Base-by-base conservation (phyloP, 2,113 vertebrate species). In the Falcunculus frontatus region DNA sequence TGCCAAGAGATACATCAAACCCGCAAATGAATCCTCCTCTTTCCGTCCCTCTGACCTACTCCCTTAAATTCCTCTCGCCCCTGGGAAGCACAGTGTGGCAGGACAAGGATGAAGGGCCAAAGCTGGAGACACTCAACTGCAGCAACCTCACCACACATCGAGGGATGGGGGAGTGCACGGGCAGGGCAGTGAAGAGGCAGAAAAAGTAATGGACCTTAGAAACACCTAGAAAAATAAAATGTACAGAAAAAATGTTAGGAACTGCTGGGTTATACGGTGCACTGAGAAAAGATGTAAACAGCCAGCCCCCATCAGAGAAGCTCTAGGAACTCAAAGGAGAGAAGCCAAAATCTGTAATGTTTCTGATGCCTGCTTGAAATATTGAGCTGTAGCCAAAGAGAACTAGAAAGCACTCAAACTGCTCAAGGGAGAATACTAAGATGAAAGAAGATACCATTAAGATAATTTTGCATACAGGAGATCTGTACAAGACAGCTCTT, bases 381-480 rank as follows among this genome's bases (percentile, higher is more conserved):
- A 77, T 60, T 95, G 76, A 95, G 80, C 89, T 87, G 91, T 64
- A 87, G 89, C 83, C 73, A 72, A 79, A 80, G 83, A 95, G 86
- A 92, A 55, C 30, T 64, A 78, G 64, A 87, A 95, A 95, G 94
- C 85, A 94, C 89, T 95, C 88, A 90, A 90, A 86, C 44, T 2
- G 22, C 90, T 95, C 92, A 74, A 92, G 75, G 90, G 90, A 94
- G 68, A 94, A 93, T 23, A 62, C 20, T 35, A 79, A 97, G 70
- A 94, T 94, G 89, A 95, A 95, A 96, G 75, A 68, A 90, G 72
- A 70, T 59, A 95, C 76, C 87, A 93, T 96, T 96, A 95, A 93
- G 79, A 88, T 88, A 95, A 96, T 94, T 94, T 88, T 94, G 55
- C 93, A 86, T 86, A 85, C 27, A 80, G 76, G 33, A 87, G 67